Percentiles rank a stretch among this genome's conserved stretches.
Evolutionary conservation across 2,888 invertebrate species (phyloP).

Genomic region (Metellina segmentata): DNA sequence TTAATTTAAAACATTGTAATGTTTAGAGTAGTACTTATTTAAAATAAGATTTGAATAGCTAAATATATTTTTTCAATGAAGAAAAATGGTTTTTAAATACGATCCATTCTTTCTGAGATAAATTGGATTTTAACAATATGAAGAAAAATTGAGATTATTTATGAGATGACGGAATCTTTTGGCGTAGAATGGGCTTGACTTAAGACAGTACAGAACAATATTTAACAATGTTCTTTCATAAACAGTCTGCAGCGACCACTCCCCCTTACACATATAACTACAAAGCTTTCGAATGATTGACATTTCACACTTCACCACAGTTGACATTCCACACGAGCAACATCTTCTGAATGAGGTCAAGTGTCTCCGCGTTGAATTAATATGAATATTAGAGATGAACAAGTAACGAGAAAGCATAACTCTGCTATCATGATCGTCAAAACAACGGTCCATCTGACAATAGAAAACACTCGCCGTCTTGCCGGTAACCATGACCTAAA

Average conservation of each 20-base stretch:
- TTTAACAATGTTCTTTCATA: too few species aligned
- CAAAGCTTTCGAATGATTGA: not conserved
- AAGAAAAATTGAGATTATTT: too few species aligned
- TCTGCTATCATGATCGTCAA: not conserved
- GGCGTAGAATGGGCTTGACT: too few species aligned
- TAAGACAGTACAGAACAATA: too few species aligned
- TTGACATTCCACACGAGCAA: not conserved
- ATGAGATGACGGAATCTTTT: too few species aligned
- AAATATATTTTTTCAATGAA: too few species aligned
- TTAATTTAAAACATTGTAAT: too few species aligned
- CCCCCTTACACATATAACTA: not conserved
- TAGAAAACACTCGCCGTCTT: slow-evolving; percentile 7
- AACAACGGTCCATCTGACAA: not conserved
- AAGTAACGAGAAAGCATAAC: not conserved
- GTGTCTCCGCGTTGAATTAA: not conserved
- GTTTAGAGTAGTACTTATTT: too few species aligned
- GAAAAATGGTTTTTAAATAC: too few species aligned
- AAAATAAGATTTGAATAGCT: too few species aligned
- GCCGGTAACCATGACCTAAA: slow-evolving; percentile 63
- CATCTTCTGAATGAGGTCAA: not conserved
- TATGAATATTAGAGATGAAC: not conserved
- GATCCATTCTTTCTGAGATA: too few species aligned
- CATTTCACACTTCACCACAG: not conserved
- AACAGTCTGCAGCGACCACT: not conserved
- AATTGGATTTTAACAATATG: too few species aligned